Base-by-base conservation (phyloP, 2,113 vertebrate species). In the Polypterus bichir region DNA sequence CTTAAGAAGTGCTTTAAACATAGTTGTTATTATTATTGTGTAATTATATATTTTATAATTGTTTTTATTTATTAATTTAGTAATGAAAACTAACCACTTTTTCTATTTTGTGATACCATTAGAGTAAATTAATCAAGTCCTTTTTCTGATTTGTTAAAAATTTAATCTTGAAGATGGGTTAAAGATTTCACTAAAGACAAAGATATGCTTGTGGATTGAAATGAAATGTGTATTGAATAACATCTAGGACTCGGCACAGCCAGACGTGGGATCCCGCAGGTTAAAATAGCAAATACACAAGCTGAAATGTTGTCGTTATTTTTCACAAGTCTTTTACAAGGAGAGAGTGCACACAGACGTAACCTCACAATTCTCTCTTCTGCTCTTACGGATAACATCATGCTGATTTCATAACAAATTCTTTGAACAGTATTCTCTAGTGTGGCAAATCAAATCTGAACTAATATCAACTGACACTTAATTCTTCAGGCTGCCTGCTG, bases 401-500 rank as follows among this genome's bases (percentile, higher is more conserved):
- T 6, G 80, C 85, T 88, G 88, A 66, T 81, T 84, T 73, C 78
- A 76, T 77, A 80, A 81, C 76, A 66, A 74, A 79, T 87, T 85
- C 89, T 90, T 91, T 92, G 88, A 91, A 91, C 83, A 74, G 75
- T 81, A 83, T 81, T 84, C 88, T 92, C 91, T 84, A 73, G 83
- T 76, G 92, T 90, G 88, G 87, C 74, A 78, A 82, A 88, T 87
- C 83, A 77, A 91, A 94, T 96, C 93, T 91, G 96, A 83, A 79
- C 80, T 84, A 94, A 92, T 88, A 93, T 89, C 92, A 94, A 94
- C 90, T 91, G 90, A 86, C 88, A 94, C 94, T 97, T 94, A 92
- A 92, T 91, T 87, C 87, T 83, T 76, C 69, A 78, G 85, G 79
- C 84, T 88, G 87, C 90, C 90, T 81, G 84, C 86, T 84, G 89